Evolutionary conservation across 2,888 invertebrate species (phyloP).

Genomic region (Polydrusus cervinus): DNA sequence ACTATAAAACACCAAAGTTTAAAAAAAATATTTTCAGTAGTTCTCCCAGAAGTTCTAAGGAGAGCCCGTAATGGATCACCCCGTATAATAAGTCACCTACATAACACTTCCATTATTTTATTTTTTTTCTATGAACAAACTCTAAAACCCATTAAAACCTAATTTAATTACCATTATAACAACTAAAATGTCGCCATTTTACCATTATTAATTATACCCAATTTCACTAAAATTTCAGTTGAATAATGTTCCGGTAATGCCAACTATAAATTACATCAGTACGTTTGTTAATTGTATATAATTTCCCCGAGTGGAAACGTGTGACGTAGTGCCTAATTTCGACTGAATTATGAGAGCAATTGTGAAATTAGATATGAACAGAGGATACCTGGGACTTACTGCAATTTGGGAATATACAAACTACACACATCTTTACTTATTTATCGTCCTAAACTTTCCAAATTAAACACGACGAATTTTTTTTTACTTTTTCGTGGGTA

Average conservation of each 20-base stretch:
- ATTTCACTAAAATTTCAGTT: constrained; percentile 54
- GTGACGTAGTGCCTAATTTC: constrained; percentile 60
- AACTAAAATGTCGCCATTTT: constrained; percentile 39
- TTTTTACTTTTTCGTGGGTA: no score
- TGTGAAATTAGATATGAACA: constrained; percentile 69
- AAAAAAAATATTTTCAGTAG: no score
- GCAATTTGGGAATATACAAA: constrained; percentile 35
- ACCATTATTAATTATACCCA: constrained; percentile 48
- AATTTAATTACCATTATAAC: constrained; percentile 27
- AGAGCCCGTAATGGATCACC: no score
- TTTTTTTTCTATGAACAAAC: constrained; percentile 12
- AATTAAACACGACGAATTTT: no score
- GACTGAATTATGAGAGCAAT: constrained; percentile 70
- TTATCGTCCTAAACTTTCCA: no score
- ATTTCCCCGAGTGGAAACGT: constrained; percentile 59
- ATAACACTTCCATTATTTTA: background rate
- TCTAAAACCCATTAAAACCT: constrained; percentile 30
- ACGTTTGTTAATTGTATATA: constrained; percentile 61
- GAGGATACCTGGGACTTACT: constrained; percentile 55
- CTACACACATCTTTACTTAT: constrained; percentile 5
- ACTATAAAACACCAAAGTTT: no score
- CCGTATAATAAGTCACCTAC: no score
- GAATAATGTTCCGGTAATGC: constrained; percentile 59
- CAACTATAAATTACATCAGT: constrained; percentile 68
- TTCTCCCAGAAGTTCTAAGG: no score